Evolutionary conservation across 2,888 invertebrate species (phyloP), one percentile per base, ranked within the genome.

Genomic region (Anaspis maculata): DNA sequence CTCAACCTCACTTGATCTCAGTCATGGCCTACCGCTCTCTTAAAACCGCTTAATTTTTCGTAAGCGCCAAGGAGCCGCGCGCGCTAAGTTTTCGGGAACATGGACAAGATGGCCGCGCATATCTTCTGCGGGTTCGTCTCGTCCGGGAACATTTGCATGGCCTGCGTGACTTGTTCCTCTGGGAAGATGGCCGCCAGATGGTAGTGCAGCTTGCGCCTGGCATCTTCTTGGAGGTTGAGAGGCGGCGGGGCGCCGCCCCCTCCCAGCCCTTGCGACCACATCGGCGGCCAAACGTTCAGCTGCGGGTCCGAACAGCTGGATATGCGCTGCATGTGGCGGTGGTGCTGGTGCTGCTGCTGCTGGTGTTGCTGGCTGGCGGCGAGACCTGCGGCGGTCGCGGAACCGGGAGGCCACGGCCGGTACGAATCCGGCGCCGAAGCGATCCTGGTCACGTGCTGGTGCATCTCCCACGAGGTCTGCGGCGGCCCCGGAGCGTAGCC

Each of bases 111-210:
- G 41, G 85, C 79, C 21, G 86, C 85, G 66, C 92, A 92, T 61
- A 94, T 87, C 50, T 79, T 82, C 63, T 91, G 86, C 6, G 92
- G 83, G 64, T 91, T 85, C 13, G 82, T 87, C 62, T 91, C 91
- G 28, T 88, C 84, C 0, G 94, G 94, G 66, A 87, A 81, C 45
- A 83, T 69, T 41, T 82, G 77, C 86, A 96, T 88, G 1, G 86
- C 92, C 30, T 81, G 78, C 30, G 78, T 76, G n/a, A 95, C 94
- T 56, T 89, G 85, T 45, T 84, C 81, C 55, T 88, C 86, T 0
- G 91, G 90, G 66, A 96, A 96, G 36, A 95, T 80, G 32, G 84
- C 84, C n/a, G 87, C 79, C 42, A 96, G 69, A 63, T 92, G 90
- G 65, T 83, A 91, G 62, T 86, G 89, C 56, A 92, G 69, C 47